A percentile compares a stretch with the other conserved stretches of the same genome.
Evolutionary conservation across 2,888 invertebrate genomes (phyloP).

Genomic region (Tanypteryx hageni): DNA sequence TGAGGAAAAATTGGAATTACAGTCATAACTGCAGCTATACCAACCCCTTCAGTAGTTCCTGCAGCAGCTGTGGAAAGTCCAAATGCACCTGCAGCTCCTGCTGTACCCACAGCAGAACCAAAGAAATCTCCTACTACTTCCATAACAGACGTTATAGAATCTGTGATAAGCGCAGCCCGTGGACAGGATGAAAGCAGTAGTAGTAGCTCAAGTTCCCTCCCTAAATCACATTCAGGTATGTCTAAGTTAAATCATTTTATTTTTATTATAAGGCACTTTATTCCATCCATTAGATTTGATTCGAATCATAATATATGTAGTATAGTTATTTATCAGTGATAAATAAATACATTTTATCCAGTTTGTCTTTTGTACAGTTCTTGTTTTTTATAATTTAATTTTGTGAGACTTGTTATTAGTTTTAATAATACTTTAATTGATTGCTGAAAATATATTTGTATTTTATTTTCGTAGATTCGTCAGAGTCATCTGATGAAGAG

Average conservation of each 20-base stretch:
- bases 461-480: conserved; percentile 43
- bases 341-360: too few relatives aligned
- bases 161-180: conserved; percentile 77
- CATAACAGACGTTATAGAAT: conserved; percentile 78
- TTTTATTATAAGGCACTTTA: not conserved
- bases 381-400: not conserved
- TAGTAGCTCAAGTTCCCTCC: conserved; percentile 73
- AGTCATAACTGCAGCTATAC: conserved; percentile 68
- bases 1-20: conserved; percentile 55
- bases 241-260: not conserved
- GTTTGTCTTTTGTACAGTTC: not conserved
- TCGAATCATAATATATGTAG: not conserved
- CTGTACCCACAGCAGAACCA: conserved; percentile 43
- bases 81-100: not conserved
- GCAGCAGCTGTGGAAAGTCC: not conserved
- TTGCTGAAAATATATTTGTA: conserved; percentile 5
- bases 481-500: conserved; percentile 71
- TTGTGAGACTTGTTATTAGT: not conserved
- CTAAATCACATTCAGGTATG: conserved; percentile 68
- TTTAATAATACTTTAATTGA: not conserved
- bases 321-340: too few relatives aligned
- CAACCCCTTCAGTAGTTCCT: conserved; percentile 68
- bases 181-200: conserved; percentile 70
- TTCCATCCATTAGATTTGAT: too few relatives aligned
- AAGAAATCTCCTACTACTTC: conserved; percentile 70